Percentiles rank a stretch among this genome's conserved stretches.
Conservation (phyloP, 2,888 invertebrate species). For the Polylopha cassiicola region DNA sequence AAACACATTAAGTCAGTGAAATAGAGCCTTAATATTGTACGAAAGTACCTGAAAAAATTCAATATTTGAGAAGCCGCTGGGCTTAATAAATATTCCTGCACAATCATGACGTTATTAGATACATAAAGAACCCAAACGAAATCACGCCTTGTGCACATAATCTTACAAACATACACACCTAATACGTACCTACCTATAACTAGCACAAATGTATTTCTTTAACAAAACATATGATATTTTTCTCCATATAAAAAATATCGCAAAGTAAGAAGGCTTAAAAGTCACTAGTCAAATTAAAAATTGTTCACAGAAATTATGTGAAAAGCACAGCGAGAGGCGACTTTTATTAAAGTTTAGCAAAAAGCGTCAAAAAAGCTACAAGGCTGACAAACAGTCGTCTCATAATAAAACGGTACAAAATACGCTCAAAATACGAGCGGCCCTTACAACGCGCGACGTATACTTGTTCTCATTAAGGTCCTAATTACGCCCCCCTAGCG, state of each 20-base stretch:
- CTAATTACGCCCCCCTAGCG: slow-evolving; percentile 54
- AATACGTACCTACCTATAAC: too few species aligned
- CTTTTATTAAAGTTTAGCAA: slow-evolving; percentile 22
- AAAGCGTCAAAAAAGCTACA: slow-evolving; percentile 22
- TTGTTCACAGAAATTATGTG: slow-evolving; percentile 11
- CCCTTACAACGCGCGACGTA: slow-evolving; percentile 43
- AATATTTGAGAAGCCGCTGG: slow-evolving; percentile 13
- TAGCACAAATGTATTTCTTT: too few species aligned
- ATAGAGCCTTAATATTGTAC: slow-evolving; percentile 21
- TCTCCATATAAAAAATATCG: slow-evolving; percentile 1
- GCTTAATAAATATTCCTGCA: slow-evolving; percentile 14
- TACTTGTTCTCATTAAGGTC: slow-evolving; percentile 66
- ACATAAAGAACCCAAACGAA: slow-evolving; percentile 18
- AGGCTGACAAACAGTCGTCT: slow-evolving; percentile 44
- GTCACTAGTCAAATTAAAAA: slow-evolving; percentile 11
- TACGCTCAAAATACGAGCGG: slow-evolving; percentile 45
- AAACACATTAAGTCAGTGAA: too few species aligned
- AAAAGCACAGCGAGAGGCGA: slow-evolving; percentile 18
- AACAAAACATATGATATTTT: slow-evolving; percentile 1
- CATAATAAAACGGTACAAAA: slow-evolving; percentile 56
- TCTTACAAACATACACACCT: too few species aligned
- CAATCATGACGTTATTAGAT: slow-evolving; percentile 20
- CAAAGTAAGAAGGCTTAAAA: slow-evolving; percentile 12
- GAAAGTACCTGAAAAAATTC: slow-evolving; percentile 15
- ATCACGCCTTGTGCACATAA: too few species aligned